Percentiles rank a stretch among this genome's conserved stretches.
Evolutionary conservation across 2,113 vertebrate species (phyloP).

Genomic region (Pygoscelis adeliae): DNA sequence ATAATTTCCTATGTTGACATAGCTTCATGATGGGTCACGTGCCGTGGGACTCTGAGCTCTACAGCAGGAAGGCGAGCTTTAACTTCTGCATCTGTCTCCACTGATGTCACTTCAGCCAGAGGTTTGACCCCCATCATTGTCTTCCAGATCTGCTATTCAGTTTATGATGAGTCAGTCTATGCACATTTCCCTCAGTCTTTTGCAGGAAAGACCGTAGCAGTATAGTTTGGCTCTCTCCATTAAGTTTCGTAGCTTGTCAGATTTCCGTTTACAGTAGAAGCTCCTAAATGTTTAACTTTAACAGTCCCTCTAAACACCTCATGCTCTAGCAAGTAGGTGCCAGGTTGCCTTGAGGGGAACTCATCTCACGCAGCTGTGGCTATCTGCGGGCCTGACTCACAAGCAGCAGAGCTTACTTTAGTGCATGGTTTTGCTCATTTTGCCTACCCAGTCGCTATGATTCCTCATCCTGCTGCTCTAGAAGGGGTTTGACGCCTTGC

Average conservation of each 20-base stretch:
- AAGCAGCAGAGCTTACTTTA: not conserved
- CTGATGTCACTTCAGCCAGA: not conserved
- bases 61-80: not conserved
- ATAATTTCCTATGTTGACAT: not conserved
- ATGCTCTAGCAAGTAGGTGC: not conserved
- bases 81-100: not conserved
- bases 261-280: not conserved
- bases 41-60: not conserved
- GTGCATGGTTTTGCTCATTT: not conserved
- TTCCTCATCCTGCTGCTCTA: not conserved
- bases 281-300: not conserved
- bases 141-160: not conserved
- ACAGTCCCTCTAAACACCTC: not conserved
- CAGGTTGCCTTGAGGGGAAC: not conserved
- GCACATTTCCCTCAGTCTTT: not conserved
- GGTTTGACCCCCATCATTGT: not conserved
- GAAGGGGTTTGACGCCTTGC: not conserved
- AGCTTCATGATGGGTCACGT: not conserved
- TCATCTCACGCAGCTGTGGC: not conserved
- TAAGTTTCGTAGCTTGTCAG: not conserved
- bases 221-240: not conserved
- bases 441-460: not conserved
- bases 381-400: accelerated
- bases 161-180: not conserved
- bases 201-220: not conserved